Evolutionary conservation across 2,113 vertebrate species (phyloP).

Genomic region (Tonatia bakeri): DNA sequence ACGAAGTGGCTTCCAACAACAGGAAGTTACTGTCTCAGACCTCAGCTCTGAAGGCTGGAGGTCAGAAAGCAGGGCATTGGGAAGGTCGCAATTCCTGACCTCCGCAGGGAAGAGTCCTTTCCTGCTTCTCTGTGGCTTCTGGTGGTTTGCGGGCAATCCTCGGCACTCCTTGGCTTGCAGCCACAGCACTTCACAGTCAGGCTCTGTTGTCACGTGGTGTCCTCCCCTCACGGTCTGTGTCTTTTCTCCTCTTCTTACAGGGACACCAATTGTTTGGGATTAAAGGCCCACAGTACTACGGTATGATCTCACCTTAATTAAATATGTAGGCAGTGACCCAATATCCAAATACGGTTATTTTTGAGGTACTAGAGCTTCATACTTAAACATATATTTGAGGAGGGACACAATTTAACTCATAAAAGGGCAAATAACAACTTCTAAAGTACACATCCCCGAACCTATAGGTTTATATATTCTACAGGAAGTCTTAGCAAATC

Average conservation of each 20-base stretch:
- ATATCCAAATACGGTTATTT: not conserved
- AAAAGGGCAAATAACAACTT: not conserved
- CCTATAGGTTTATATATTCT: not conserved
- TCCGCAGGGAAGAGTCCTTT: too few species aligned
- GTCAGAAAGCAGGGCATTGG: too few species aligned
- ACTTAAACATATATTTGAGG: not conserved
- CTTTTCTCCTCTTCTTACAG: not conserved
- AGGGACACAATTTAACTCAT: not conserved
- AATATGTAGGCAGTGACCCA: not conserved
- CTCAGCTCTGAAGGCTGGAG: not conserved
- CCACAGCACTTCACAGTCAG: not conserved
- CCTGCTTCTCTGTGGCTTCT: not conserved
- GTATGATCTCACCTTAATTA: not conserved
- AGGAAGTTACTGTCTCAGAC: not conserved
- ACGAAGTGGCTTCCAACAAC: not conserved
- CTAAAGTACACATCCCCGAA: not conserved
- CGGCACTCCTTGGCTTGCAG: not conserved
- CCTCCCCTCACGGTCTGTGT: not conserved
- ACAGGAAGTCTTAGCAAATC: not conserved
- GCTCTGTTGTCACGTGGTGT: too few species aligned
- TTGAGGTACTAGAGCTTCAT: not conserved
- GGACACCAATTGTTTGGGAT: not conserved
- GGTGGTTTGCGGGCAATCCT: rapidly evolving
- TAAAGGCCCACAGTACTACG: too few species aligned
- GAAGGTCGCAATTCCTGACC: not conserved